Base-by-base conservation (phyloP, 1,140 invertebrate genomes). In the Pseudachorutes palmiensis region DNA sequence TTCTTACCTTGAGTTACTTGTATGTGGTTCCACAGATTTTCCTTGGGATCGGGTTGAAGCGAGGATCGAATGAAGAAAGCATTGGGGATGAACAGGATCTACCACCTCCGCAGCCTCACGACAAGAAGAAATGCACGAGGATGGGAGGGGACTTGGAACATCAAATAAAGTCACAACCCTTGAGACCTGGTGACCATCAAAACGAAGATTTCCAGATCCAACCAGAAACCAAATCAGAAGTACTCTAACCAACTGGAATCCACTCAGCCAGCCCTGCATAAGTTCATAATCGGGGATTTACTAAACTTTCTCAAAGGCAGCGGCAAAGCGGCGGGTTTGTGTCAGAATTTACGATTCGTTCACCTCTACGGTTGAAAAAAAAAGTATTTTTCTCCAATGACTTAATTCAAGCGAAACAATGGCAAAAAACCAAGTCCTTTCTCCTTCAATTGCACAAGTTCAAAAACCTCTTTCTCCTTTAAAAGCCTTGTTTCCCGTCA, bases 41-140 rank as follows among this genome's bases (percentile, higher is more conserved):
- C 29, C 60, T 73, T n/a, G 69, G 72, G 32, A 62, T 73, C 33
- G 72, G 72, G 26, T 33, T 73, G 31, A 32, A 55, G 19, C 28
- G 72, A 33, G 67, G 64, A 26, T 70, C 72, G 5, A 65, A 73
- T 29, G 67, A 70, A 16, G 72, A 69, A 41, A 73, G 72, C 45
- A 73, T 73, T 64, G 72, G 72, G 22, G 72, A 73, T 62, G 72
- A 73, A 29, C 66, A 68, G n/a, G 69, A 68, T 14, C n/a, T 12
- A n/a, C 72, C 69, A 28, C 55, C 22, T 30, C 58, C 26, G 3
- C 26, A 60, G 51, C 58, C 29, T 9, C 9, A 60, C 9, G 12
- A 28, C 5, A 28, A 14, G 36, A 63, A 19, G 59, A 45, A 63
- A 63, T 22, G 9, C 14, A n/a, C 22, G 9, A 55, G 51, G 24